phyloP scores from a whole-genome alignment of 2,888 invertebrate species.

The Hydropsyche betteni region DNA sequence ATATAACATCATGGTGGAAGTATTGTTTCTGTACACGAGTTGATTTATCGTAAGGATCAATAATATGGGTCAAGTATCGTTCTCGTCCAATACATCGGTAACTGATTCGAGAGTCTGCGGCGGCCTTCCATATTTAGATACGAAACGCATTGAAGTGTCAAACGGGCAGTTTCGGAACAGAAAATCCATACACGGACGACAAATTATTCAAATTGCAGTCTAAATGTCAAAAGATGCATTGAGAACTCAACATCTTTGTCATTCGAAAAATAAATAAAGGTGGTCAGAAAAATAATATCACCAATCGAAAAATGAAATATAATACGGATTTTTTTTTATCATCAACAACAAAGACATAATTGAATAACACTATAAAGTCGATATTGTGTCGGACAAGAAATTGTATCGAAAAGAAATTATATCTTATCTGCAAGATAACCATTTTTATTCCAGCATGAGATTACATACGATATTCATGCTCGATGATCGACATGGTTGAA shows the following conservation, averaged over 20 bases:
- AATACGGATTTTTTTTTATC: too few relatives aligned
- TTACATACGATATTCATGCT: too few relatives aligned
- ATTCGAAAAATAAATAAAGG: background rate
- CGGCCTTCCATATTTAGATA: conserved; percentile 21
- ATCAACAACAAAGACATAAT: too few relatives aligned
- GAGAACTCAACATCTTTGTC: background rate
- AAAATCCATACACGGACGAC: background rate
- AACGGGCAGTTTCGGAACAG: background rate
- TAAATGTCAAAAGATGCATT: background rate
- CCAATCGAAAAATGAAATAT: too few relatives aligned
- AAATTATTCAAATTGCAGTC: conserved; percentile 3
- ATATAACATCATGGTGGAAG: too few relatives aligned
- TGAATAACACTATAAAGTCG: too few relatives aligned
- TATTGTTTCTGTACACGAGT: background rate
- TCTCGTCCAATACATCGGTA: background rate
- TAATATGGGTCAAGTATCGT: conserved; percentile 18
- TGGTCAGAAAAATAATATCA: background rate
- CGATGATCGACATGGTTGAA: background rate
- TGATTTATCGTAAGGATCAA: conserved; percentile 2
- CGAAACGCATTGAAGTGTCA: conserved; percentile 19
- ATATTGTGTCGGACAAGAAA: too few relatives aligned
- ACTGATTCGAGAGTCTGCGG: background rate
- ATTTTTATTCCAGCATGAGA: too few relatives aligned
- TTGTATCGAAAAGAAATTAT: too few relatives aligned
- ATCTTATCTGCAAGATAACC: too few relatives aligned